A percentile compares a stretch with the other conserved stretches of the same genome.
Evolutionary conservation across 2,113 vertebrate species (phyloP).

Genomic region (Phalacrocorax aristotelis): DNA sequence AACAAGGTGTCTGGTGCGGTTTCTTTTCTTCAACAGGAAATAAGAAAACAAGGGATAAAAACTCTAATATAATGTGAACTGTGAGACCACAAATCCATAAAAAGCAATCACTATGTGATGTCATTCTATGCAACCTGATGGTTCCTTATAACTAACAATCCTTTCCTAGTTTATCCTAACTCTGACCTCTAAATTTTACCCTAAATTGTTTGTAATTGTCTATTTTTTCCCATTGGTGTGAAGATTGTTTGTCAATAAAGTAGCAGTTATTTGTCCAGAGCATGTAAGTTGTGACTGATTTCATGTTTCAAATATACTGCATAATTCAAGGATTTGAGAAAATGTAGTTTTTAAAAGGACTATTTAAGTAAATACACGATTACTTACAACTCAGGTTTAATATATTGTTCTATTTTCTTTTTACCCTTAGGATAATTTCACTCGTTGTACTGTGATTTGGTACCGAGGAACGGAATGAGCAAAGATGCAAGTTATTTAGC

Average conservation of each 20-base stretch:
- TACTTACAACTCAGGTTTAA: not conserved
- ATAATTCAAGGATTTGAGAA: not conserved
- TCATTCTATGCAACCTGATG: not conserved
- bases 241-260: not conserved
- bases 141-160: not conserved
- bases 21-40: not conserved
- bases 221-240: not conserved
- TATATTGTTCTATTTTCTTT: constrained; percentile 8
- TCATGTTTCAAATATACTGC: not conserved
- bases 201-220: not conserved
- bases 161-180: not conserved
- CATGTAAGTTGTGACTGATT: not conserved
- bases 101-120: not conserved
- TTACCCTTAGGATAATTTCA: not conserved
- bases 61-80: not conserved
- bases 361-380: not conserved
- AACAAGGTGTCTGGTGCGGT: too few species aligned
- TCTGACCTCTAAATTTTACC: not conserved
- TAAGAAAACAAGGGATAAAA: not conserved
- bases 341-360: not conserved
- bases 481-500: not conserved
- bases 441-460: not conserved
- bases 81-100: not conserved
- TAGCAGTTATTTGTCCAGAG: not conserved
- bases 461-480: not conserved